A percentile compares a stretch with the other conserved stretches of the same genome.
These are phyloP conservation scores for Cyprinus carpio DNA, from an alignment of 2,113 vertebrate species.

Conservation along the genomic window DNA sequence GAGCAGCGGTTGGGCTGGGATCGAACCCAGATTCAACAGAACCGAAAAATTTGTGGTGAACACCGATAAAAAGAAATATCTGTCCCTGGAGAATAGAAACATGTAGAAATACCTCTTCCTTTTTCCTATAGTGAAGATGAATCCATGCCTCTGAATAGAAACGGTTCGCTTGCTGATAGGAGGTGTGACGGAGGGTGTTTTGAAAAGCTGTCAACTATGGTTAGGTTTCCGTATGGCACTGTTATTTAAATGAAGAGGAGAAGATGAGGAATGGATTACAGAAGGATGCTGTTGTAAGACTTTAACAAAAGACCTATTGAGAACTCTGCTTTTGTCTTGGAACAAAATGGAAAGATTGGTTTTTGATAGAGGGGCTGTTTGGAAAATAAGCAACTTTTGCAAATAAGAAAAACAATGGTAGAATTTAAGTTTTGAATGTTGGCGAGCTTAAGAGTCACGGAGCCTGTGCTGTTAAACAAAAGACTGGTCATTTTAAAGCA, in stretches of 20 bases:
- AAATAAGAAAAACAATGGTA: conserved; percentile 24
- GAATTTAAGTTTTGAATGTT: neutral
- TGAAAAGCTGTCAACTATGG: conserved; percentile 43
- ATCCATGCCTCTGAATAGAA: neutral
- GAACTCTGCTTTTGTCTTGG: neutral
- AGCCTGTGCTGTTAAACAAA: neutral
- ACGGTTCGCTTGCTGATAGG: neutral
- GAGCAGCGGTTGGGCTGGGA: conserved; percentile 29
- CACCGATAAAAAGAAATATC: conserved; percentile 40
- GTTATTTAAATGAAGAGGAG: conserved; percentile 11
- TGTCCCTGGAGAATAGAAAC: conserved; percentile 41
- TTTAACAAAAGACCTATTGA: conserved; percentile 45
- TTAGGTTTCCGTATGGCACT: neutral
- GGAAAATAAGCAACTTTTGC: conserved; percentile 6
- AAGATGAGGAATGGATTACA: conserved; percentile 4
- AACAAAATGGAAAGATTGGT: conserved; percentile 12
- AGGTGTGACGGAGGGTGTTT: neutral
- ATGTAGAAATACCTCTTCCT: conserved; percentile 23
- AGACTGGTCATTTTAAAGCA: neutral
- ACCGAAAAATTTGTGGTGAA: conserved; percentile 4
- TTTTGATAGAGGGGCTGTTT: conserved; percentile 21
- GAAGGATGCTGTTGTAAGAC: neutral
- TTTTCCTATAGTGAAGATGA: neutral
- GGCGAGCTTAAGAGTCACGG: neutral
- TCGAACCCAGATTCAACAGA: conserved; percentile 47